Percentiles rank a stretch among this genome's conserved stretches.
Evolutionary conservation across 2,113 vertebrate genomes (phyloP).

Genomic region (Catharus minimus): DNA sequence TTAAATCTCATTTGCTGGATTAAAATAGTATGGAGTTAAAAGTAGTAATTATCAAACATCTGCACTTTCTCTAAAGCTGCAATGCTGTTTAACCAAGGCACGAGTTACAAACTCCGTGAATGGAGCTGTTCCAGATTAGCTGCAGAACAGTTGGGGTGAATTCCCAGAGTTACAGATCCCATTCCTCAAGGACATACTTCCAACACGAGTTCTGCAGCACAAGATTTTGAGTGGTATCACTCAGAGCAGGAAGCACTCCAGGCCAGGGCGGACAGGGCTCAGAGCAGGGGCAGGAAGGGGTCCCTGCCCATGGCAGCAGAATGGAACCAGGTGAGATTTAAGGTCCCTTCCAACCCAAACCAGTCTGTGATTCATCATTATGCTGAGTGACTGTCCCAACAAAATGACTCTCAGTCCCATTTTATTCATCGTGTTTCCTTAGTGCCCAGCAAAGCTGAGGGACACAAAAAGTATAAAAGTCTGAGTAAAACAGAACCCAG

Average conservation of each 20-base stretch:
- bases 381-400: neutral
- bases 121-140: conserved; percentile 1
- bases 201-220: neutral
- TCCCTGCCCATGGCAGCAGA: neutral
- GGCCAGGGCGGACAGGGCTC: neutral
- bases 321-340: neutral
- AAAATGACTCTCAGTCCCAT: neutral
- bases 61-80: conserved; percentile 44
- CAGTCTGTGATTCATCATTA: neutral
- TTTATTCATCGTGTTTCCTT: neutral
- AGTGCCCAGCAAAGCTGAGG: neutral
- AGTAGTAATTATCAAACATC: conserved; percentile 57
- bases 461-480: neutral
- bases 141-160: neutral
- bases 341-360: neutral
- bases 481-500: neutral
- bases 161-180: neutral
- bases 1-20: neutral
- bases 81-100: neutral
- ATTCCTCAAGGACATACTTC: neutral
- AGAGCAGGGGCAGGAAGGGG: neutral
- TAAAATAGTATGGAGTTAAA: conserved; percentile 32
- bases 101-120: neutral
- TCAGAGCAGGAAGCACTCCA: neutral
- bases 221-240: neutral